Evolutionary conservation across 1,140 invertebrate genomes (phyloP), one percentile per base, ranked within the genome.

Genomic region (Oreohelix idahoensis): DNA sequence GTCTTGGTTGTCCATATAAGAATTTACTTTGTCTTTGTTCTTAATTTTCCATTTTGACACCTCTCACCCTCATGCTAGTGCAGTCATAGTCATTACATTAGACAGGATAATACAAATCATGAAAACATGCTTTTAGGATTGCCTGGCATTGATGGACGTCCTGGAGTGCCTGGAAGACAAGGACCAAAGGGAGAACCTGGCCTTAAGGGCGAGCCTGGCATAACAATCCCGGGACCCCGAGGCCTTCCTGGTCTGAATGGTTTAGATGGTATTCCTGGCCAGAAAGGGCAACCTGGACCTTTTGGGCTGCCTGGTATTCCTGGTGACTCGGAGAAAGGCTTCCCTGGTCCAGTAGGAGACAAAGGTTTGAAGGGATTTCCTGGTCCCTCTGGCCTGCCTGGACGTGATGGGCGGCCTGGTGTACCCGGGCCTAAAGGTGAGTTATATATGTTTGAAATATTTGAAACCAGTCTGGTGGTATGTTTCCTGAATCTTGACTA

Each of bases 161-260:
- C 85, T 39, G 88, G 89, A 71, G 63, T 81, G 17, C 83, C 86
- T 11, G 91, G 90, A 53, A 75, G 85, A 38, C 70, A 86, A 36
- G 91, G 91, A 58, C 75, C 79, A 15, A 88, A 87, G 36, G 89
- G 89, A 79, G 87, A 87, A 36, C 84, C 80, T 39, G 89, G 88
- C 15, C 71, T 86, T 2, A 84, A 85, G 32, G 88, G 88, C 79
- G 86, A 87, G 49, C 79, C 85, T 42, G 88, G 88, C 49, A 32
- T 74, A 26, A 82, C 85, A 23, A 86, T 88, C 39, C 83, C 84
- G 70, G 88, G 88, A 42, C 49, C 78, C 20, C 29, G 84, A 35
- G 90, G 90, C 51, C 84, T 78, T 5, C 35, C 87, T 42, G 90
- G 90, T 78, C 42, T 83, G n/a, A 86, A 88, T 77, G 90, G 90